A percentile compares a stretch with the other conserved stretches of the same genome.
Evolutionary conservation across 1,140 invertebrate species (phyloP).

Genomic region (Amphibalanus amphitrite): DNA sequence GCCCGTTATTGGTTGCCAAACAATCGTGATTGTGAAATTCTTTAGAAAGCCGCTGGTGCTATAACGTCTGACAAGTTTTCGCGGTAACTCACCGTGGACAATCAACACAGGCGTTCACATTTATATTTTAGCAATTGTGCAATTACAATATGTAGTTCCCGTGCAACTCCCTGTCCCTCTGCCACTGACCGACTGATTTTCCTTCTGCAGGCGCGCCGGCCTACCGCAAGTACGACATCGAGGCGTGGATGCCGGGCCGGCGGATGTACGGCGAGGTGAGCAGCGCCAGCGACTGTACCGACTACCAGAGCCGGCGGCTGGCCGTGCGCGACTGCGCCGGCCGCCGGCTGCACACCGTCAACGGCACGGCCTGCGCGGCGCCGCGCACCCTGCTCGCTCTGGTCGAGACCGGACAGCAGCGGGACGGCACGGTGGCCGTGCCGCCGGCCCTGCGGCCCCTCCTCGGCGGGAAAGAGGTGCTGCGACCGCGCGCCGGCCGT

Average conservation of each 20-base stretch:
- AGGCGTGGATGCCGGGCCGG: slow-evolving; percentile 87
- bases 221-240: slow-evolving; percentile 87
- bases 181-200: too few species aligned
- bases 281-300: slow-evolving; percentile 93
- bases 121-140: too few species aligned
- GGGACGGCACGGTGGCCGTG: slow-evolving; percentile 29
- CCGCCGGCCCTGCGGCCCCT: slow-evolving; percentile 22
- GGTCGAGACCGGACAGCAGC: slow-evolving; percentile 60
- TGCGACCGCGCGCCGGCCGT: background rate
- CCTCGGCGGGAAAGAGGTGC: background rate
- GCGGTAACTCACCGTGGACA: too few species aligned
- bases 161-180: too few species aligned
- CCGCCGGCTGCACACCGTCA: slow-evolving; percentile 60
- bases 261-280: slow-evolving; percentile 80
- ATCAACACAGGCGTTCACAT: too few species aligned
- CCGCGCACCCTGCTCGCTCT: slow-evolving; percentile 76
- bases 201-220: slow-evolving; percentile 58
- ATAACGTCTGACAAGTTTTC: too few species aligned
- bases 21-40: too few species aligned
- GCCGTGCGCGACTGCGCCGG: slow-evolving; percentile 39
- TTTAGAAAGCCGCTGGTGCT: too few species aligned
- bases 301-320: slow-evolving; percentile 77
- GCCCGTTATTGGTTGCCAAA: too few species aligned
- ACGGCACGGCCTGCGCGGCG: slow-evolving; percentile 89
- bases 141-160: too few species aligned